These are phyloP conservation scores for Papilio protenor DNA, from an alignment of 2,888 invertebrate genomes.

Conservation along the genomic window DNA sequence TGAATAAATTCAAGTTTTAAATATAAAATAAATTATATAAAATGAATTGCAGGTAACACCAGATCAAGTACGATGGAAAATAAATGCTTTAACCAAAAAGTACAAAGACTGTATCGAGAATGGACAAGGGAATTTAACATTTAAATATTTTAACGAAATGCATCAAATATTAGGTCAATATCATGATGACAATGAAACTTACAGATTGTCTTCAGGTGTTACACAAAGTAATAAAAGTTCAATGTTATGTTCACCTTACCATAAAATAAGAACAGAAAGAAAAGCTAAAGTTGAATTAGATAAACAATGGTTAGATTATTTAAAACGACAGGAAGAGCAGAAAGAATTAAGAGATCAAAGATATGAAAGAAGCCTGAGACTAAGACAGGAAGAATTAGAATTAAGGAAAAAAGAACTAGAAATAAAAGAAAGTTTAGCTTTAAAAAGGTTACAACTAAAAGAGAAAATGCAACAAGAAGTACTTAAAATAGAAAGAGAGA, in stretches of 20 bases:
- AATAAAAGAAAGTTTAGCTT: conserved; percentile 67
- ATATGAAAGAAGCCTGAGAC: conserved; percentile 64
- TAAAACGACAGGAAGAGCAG: conserved; percentile 67
- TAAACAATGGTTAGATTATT: conserved; percentile 70
- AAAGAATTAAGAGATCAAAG: conserved; percentile 65
- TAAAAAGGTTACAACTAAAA: conserved; percentile 66
- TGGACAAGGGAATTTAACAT: conserved; percentile 62
- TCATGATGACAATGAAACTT: conserved; percentile 60
- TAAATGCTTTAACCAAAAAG: conserved; percentile 72
- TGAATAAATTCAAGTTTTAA: neutral
- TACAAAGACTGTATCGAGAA: conserved; percentile 70
- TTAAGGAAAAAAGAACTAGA: conserved; percentile 67
- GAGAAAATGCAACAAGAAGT: conserved; percentile 71
- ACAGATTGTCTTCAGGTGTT: conserved; percentile 66
- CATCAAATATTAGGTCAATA: conserved; percentile 68
- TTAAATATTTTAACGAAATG: conserved; percentile 74
- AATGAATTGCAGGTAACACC: conserved; percentile 62
- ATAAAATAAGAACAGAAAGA: conserved; percentile 65
- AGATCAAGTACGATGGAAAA: conserved; percentile 73
- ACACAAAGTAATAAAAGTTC: conserved; percentile 56
- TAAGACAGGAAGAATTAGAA: conserved; percentile 68
- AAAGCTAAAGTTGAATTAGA: conserved; percentile 70
- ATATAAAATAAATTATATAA: conserved; percentile 22
- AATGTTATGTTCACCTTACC: conserved; percentile 58
- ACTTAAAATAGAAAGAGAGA: conserved; percentile 68